Evolutionary conservation across 2,888 invertebrate species (phyloP).

Genomic region (Microdon myrmicae): DNA sequence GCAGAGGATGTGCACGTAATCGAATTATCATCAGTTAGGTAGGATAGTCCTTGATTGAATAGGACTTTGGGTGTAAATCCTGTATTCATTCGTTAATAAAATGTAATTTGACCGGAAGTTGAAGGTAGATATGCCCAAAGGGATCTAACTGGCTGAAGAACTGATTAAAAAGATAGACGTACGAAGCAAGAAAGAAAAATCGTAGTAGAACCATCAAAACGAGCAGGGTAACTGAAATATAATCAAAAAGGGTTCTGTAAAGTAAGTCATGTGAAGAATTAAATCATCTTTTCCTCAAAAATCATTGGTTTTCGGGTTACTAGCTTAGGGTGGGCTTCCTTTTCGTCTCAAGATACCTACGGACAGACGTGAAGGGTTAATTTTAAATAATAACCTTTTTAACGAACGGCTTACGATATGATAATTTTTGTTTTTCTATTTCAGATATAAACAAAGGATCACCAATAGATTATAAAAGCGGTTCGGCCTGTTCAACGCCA

Average conservation of each 20-base stretch:
- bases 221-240: slow-evolving; percentile 3
- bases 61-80: slow-evolving; percentile 53
- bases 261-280: slow-evolving; percentile 20
- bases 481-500: slow-evolving; percentile 87
- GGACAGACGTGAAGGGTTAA: neutral
- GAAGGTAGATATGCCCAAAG: slow-evolving; percentile 40
- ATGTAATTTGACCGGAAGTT: slow-evolving; percentile 47
- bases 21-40: slow-evolving; percentile 64
- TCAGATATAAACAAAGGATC: slow-evolving; percentile 90
- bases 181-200: slow-evolving; percentile 3
- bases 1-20: slow-evolving; percentile 58
- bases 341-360: slow-evolving; percentile 4
- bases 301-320: slow-evolving; percentile 10
- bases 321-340: neutral
- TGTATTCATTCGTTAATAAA: slow-evolving; percentile 52
- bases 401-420: neutral
- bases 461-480: slow-evolving; percentile 87
- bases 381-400: neutral
- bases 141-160: slow-evolving; percentile 31
- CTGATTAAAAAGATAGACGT: slow-evolving; percentile 12
- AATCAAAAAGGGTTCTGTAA: slow-evolving; percentile 24
- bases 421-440: slow-evolving; percentile 58
- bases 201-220: too few species aligned
- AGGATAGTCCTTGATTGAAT: slow-evolving; percentile 53
- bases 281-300: slow-evolving; percentile 1